These are phyloP conservation scores for Acanthopagrus latus DNA, from an alignment of 2,797 vertebrate species.

Conservation along the genomic window DNA sequence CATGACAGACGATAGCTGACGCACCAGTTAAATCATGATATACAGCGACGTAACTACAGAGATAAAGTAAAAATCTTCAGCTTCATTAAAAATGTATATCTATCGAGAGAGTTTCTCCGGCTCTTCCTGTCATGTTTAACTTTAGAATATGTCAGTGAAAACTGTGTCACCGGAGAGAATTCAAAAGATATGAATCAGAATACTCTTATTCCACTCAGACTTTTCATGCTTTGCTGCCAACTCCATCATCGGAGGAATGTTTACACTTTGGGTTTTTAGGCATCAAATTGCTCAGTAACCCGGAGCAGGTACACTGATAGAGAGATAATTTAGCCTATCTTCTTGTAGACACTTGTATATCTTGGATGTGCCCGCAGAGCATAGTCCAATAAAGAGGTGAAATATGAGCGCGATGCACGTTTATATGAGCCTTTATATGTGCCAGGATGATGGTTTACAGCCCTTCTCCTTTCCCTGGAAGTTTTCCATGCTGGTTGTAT, in stretches of 20 bases:
- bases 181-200: conserved; percentile 45
- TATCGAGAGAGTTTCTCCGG: background rate
- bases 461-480: conserved; percentile 65
- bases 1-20: no score
- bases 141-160: conserved; percentile 21
- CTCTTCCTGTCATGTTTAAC: conserved; percentile 20
- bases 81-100: conserved; percentile 40
- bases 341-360: conserved; percentile 71
- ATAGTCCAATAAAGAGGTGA: conserved; percentile 69
- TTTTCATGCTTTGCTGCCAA: conserved; percentile 47
- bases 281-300: conserved; percentile 69
- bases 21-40: background rate
- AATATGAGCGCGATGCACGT: conserved; percentile 75
- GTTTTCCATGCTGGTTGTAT: conserved; percentile 66
- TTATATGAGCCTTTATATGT: conserved; percentile 71
- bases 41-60: conserved; percentile 1
- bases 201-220: conserved; percentile 45
- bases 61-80: background rate
- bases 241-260: conserved; percentile 54
- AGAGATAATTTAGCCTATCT: conserved; percentile 55
- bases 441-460: conserved; percentile 69
- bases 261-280: conserved; percentile 61
- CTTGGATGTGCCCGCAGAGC: conserved; percentile 53
- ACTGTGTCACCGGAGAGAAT: conserved; percentile 31
- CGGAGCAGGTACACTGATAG: conserved; percentile 49